phyloP scores from a whole-genome alignment of 1,140 invertebrate genomes.

The Brachionus rubens region DNA sequence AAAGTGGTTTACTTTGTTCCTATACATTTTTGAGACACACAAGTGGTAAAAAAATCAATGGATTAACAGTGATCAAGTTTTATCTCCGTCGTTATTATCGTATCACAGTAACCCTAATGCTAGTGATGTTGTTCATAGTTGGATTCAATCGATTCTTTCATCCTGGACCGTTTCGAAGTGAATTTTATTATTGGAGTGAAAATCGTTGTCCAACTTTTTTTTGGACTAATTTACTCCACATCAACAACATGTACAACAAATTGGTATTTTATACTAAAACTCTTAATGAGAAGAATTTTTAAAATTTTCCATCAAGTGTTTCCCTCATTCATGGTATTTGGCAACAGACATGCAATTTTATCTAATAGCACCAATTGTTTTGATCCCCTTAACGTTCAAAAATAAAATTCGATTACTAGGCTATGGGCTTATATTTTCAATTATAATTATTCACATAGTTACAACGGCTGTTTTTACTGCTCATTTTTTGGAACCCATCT shows the following conservation, averaged over 20 bases:
- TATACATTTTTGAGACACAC: neutral
- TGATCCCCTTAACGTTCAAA: conserved; percentile 49
- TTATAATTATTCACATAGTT: conserved; percentile 47
- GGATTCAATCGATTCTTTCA: conserved; percentile 28
- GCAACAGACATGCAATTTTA: conserved; percentile 78
- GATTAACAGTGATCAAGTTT: neutral
- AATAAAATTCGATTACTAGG: neutral
- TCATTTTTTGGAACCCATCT: neutral
- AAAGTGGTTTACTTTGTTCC: conserved; percentile 5
- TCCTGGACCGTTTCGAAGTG: neutral
- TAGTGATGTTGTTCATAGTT: conserved; percentile 6
- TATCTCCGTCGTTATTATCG: neutral
- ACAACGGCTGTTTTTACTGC: conserved; percentile 48
- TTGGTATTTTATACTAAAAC: neutral
- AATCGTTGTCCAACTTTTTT: neutral
- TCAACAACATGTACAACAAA: neutral
- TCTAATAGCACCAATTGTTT: conserved; percentile 67
- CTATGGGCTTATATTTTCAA: conserved; percentile 46
- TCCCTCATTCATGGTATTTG: conserved; percentile 68
- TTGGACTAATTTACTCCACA: neutral
- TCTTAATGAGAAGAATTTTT: too few relatives aligned
- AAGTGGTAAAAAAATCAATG: neutral
- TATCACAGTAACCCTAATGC: neutral
- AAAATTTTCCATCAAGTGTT: neutral
- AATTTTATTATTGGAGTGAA: neutral